Percentiles rank a stretch among this genome's conserved stretches.
phyloP scores from a whole-genome alignment of 2,888 invertebrate genomes.

The Cephus runcator region DNA sequence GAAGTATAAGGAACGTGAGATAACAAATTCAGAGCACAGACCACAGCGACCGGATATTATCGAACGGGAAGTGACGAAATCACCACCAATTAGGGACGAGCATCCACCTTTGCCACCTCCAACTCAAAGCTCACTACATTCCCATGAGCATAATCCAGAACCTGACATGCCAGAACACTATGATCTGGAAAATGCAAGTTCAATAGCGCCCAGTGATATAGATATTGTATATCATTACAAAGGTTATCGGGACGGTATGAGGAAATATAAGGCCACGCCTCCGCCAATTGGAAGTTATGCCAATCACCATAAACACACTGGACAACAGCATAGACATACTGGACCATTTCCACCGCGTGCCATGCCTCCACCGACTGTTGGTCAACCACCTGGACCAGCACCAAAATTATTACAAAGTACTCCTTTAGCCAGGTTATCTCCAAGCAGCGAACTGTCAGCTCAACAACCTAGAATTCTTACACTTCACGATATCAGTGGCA shows the following conservation, averaged over 20 bases:
- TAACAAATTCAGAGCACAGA: conserved; percentile 76
- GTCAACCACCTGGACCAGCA: conserved; percentile 70
- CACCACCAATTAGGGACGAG: conserved; percentile 81
- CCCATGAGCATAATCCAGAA: conserved; percentile 78
- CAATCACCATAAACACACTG: conserved; percentile 78
- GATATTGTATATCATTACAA: conserved; percentile 97
- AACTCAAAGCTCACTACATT: conserved; percentile 76
- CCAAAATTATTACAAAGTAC: conserved; percentile 87
- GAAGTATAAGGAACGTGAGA: conserved; percentile 89
- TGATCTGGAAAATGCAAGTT: conserved; percentile 96
- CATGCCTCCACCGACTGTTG: conserved; percentile 72
- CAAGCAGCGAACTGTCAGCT: conserved; percentile 90
- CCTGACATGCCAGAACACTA: conserved; percentile 92
- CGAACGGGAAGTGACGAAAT: conserved; percentile 88
- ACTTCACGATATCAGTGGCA: conserved; percentile 92
- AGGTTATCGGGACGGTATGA: conserved; percentile 88
- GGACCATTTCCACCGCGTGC: conserved; percentile 80
- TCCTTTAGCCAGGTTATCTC: conserved; percentile 88
- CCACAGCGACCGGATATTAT: conserved; percentile 94
- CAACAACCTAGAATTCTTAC: conserved; percentile 94
- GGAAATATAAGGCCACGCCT: conserved; percentile 89
- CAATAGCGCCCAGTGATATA: conserved; percentile 96
- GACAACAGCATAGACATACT: conserved; percentile 73
- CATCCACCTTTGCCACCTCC: conserved; percentile 84
- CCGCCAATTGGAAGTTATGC: conserved; percentile 82